phyloP scores from a whole-genome alignment of 2,888 invertebrate species.

The Spisula solida region DNA sequence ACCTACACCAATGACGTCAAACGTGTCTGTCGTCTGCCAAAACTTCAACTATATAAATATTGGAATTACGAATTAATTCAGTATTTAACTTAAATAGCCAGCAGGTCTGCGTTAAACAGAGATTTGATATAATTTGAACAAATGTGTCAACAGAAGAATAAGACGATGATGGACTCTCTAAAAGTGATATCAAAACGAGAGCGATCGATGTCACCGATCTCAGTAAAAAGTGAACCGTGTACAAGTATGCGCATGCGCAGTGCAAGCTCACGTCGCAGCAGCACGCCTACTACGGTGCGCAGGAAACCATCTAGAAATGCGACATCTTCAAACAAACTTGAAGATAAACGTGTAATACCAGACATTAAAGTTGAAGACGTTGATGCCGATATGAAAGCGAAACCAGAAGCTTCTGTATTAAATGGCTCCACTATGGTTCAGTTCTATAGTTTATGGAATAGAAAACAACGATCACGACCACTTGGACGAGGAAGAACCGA shows the following conservation, averaged over 20 bases:
- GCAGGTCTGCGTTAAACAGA: neutral
- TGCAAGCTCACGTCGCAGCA: constrained; percentile 1
- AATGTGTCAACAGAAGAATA: constrained; percentile 9
- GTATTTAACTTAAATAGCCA: neutral
- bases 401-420: neutral
- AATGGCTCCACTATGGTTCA: constrained; percentile 48
- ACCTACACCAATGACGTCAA: constrained; percentile 8
- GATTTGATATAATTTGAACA: neutral
- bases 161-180: neutral
- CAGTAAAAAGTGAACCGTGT: constrained; percentile 17
- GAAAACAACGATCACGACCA: constrained; percentile 35
- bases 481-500: constrained; percentile 61
- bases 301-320: neutral
- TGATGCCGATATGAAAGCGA: neutral
- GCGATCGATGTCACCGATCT: neutral
- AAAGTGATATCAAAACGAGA: neutral
- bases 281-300: neutral
- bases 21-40: neutral
- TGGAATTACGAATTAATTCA: neutral
- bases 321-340: neutral
- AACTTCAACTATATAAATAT: neutral
- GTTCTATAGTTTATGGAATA: constrained; percentile 63
- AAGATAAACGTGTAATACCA: neutral
- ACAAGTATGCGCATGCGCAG: neutral
- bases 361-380: constrained; percentile 1